Evolutionary conservation across 2,113 vertebrate species (phyloP).

Genomic region (Etheostoma cragini): DNA sequence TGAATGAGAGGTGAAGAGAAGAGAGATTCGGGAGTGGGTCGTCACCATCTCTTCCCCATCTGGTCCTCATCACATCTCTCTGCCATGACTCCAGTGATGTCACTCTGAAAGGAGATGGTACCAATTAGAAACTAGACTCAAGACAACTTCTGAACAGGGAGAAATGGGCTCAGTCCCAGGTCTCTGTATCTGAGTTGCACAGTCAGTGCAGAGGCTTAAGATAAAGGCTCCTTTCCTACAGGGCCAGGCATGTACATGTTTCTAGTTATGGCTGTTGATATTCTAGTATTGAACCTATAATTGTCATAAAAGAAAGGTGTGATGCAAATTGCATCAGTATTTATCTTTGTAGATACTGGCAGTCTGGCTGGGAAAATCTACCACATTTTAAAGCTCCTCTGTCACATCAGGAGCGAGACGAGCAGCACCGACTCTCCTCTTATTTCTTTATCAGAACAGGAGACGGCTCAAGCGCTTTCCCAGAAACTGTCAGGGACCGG

Average conservation of each 20-base stretch:
- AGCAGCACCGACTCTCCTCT: slow-evolving; percentile 56
- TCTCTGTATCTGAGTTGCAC: slow-evolving; percentile 13
- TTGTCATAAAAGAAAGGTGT: slow-evolving; percentile 1
- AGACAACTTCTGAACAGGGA: slow-evolving; percentile 59
- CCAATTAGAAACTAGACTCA: slow-evolving; percentile 71
- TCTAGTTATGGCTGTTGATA: neutral
- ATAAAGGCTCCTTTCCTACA: slow-evolving; percentile 9
- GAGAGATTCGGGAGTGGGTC: slow-evolving; percentile 37
- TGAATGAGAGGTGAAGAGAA: slow-evolving; percentile 55
- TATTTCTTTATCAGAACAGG: slow-evolving; percentile 78
- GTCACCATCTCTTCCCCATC: slow-evolving; percentile 67
- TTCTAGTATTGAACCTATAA: slow-evolving; percentile 32
- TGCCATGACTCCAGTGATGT: slow-evolving; percentile 71
- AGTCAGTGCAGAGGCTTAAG: slow-evolving; percentile 26
- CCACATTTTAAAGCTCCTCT: slow-evolving; percentile 52
- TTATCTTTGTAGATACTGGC: slow-evolving; percentile 49
- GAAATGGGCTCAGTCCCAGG: slow-evolving; percentile 29
- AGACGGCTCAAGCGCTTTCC: slow-evolving; percentile 76
- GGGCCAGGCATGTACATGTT: neutral
- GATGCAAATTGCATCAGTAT: neutral
- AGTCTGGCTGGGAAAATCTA: slow-evolving; percentile 48
- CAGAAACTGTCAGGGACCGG: slow-evolving; percentile 82
- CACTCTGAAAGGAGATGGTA: slow-evolving; percentile 74
- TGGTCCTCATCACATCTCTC: slow-evolving; percentile 75
- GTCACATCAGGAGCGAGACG: slow-evolving; percentile 61